A percentile compares a stretch with the other conserved stretches of the same genome.
Conservation (phyloP, 2,113 vertebrate species). For the Tachysurus fulvidraco region DNA sequence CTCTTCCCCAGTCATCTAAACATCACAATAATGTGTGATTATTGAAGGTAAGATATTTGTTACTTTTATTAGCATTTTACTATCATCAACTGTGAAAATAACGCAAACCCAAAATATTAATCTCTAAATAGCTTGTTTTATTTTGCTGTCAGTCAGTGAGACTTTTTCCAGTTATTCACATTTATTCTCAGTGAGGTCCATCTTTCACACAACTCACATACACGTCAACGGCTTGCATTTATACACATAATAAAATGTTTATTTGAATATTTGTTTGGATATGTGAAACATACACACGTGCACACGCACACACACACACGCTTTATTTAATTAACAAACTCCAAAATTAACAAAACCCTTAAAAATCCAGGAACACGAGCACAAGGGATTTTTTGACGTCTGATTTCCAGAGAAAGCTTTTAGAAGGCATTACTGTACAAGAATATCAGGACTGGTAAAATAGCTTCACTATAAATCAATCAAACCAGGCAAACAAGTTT, state of each 20-base stretch:
- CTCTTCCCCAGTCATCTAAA: too few relatives aligned
- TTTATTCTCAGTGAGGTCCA: constrained; percentile 39
- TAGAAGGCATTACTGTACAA: constrained; percentile 19
- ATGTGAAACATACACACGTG: not conserved
- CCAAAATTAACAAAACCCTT: not conserved
- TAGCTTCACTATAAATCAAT: not conserved
- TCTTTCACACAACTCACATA: constrained; percentile 14
- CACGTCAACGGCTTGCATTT: constrained; percentile 3
- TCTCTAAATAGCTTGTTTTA: not conserved
- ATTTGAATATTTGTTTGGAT: constrained; percentile 1
- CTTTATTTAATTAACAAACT: not conserved
- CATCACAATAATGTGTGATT: too few relatives aligned
- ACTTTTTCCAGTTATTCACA: constrained; percentile 1
- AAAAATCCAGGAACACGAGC: not conserved
- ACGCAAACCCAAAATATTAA: not conserved
- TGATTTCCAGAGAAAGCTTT: not conserved
- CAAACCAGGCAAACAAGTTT: not conserved
- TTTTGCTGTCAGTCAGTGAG: not conserved
- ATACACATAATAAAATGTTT: not conserved
- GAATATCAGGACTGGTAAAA: not conserved
- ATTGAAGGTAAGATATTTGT: not conserved
- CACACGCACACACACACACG: not conserved
- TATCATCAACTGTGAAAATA: not conserved
- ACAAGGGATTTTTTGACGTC: not conserved
- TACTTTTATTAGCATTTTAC: not conserved